Evolutionary conservation across 2,113 vertebrate genomes (phyloP), one percentile per base, ranked within the genome.

Genomic region (Macquaria australasica): DNA sequence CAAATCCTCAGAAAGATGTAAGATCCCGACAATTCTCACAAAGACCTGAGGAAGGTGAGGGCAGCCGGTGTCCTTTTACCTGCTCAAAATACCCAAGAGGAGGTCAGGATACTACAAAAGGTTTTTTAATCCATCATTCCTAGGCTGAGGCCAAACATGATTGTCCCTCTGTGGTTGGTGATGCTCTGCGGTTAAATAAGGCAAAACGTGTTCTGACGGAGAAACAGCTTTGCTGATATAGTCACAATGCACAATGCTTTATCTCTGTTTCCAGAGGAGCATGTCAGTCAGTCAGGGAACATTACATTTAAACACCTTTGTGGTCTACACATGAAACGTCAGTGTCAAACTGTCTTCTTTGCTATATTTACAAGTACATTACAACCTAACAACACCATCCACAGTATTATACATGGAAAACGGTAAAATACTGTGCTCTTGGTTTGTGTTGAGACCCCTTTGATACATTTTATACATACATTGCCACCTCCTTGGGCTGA

Each of bases 401-500:
- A 48, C 48, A 18, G 48, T 51, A 16, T 51, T 51, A 7, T 18
- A 51, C 5, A 51, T 51, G 48, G 48, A 48, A 51, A 51, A 51
- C 16, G 7, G 11, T 45, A 45, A 1, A 45, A 45, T 41, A 41
- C 8, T 8, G 12, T 18, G 48, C 48, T 51, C 28, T 62, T 62
- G 7, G 15, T 62, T 18, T 60, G 16, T 60, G 28, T 60, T 34
- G 37, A 66, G 62, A 15, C 34, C 21, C 6, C 34, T 41, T 23
- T 62, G n/a, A 16, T 23, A 31, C 5, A 6, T 75, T 16, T 34
- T 50, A 59, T 48, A 50, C 58, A 76, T 37, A 8, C 31, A 8
- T 31, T 31, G 28, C 20, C 20, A 39, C 20, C n/a, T 77, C 48
- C 41, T 56, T 45, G 3, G 8, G 68, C 50, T 84, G 82, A 84